Percentiles rank a stretch among this genome's conserved stretches.
These are phyloP conservation scores for Chrysotoxum bicinctum DNA, from an alignment of 2,888 invertebrate species.

Conservation along the genomic window DNA sequence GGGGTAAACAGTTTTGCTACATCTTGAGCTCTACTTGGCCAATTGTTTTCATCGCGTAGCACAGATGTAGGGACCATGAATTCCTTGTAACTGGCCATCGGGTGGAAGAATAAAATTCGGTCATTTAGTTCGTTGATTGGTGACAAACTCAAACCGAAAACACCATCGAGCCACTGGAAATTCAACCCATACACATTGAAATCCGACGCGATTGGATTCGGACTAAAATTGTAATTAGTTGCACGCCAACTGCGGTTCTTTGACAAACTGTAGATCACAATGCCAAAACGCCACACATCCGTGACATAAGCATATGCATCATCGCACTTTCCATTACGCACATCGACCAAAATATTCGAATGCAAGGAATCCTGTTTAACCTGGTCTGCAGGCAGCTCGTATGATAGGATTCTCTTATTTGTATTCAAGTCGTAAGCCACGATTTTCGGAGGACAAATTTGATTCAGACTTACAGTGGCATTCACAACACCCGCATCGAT, in stretches of 20 bases:
- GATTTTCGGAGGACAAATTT: slow-evolving; percentile 88
- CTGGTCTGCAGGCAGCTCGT: slow-evolving; percentile 85
- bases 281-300: slow-evolving; percentile 86
- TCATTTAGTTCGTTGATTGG: slow-evolving; percentile 83
- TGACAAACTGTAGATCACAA: slow-evolving; percentile 79
- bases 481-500: slow-evolving; percentile 91
- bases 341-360: slow-evolving; percentile 83
- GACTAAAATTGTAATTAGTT: slow-evolving; percentile 79
- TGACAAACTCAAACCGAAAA: slow-evolving; percentile 89
- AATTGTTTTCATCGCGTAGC: slow-evolving; percentile 84
- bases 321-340: slow-evolving; percentile 83
- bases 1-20: slow-evolving; percentile 77
- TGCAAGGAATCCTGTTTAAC: slow-evolving; percentile 86
- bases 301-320: slow-evolving; percentile 85
- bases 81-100: slow-evolving; percentile 90
- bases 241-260: slow-evolving; percentile 80
- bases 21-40: slow-evolving; percentile 78
- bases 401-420: slow-evolving; percentile 85
- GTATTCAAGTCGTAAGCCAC: slow-evolving; percentile 87
- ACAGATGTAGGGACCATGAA: slow-evolving; percentile 88
- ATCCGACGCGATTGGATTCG: slow-evolving; percentile 84
- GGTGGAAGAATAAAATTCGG: slow-evolving; percentile 88
- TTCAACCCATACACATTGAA: slow-evolving; percentile 89
- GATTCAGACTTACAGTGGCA: slow-evolving; percentile 85
- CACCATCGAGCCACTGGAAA: slow-evolving; percentile 92